These are phyloP conservation scores for Merops nubicus DNA, from an alignment of 2,113 vertebrate genomes.

Conservation along the genomic window DNA sequence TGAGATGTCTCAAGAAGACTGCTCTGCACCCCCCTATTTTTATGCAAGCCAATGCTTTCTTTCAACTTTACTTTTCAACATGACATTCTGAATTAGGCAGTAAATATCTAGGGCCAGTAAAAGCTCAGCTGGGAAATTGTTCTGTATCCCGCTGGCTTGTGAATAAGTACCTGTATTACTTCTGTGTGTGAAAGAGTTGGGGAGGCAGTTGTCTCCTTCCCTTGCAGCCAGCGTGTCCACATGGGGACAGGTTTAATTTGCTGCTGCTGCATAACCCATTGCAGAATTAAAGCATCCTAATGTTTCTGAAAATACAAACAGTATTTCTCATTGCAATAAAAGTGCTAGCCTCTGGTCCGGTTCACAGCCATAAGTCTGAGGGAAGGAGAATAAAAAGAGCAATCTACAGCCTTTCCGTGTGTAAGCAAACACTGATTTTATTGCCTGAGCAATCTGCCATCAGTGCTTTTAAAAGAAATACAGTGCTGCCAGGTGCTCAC, in stretches of 20 bases:
- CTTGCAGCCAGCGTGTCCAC: not conserved
- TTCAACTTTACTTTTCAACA: not conserved
- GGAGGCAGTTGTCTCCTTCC: not conserved
- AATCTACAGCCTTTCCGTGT: not conserved
- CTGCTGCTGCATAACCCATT: not conserved
- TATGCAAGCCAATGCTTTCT: not conserved
- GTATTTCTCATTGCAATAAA: not conserved
- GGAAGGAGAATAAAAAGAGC: not conserved
- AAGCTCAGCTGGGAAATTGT: not conserved
- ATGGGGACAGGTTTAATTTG: not conserved
- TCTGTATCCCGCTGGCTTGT: rapidly evolving
- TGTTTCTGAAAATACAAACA: not conserved
- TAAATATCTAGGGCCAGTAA: not conserved
- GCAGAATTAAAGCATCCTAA: not conserved
- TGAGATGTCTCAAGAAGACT: not conserved
- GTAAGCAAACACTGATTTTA: not conserved
- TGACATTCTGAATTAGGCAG: not conserved
- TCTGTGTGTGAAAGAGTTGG: not conserved
- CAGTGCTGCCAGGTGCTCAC: not conserved
- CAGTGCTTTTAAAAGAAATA: not conserved
- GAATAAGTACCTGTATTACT: not conserved
- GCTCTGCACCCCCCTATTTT: not conserved
- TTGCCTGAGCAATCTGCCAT: not conserved
- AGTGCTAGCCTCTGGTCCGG: not conserved
- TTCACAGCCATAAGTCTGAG: not conserved